phyloP scores from a whole-genome alignment of 2,113 vertebrate species.

The Acrocephalus arundinaceus region DNA sequence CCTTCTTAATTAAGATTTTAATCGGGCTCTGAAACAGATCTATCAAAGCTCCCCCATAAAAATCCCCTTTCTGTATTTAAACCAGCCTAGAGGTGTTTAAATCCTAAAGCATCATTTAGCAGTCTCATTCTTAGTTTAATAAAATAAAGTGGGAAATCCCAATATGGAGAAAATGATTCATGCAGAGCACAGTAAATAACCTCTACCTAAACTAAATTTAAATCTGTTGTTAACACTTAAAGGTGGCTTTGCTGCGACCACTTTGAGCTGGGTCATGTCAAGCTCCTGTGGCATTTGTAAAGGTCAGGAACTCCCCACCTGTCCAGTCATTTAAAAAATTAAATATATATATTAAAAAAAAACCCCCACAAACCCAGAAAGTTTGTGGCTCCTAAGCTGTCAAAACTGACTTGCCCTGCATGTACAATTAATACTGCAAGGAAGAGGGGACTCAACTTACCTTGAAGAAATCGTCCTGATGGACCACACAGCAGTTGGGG shows the following conservation, averaged over 20 bases:
- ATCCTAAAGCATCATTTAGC: neutral
- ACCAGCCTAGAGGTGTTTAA: neutral
- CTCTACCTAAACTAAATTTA: neutral
- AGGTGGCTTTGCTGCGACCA: neutral
- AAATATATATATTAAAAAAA: neutral
- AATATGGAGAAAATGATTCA: neutral
- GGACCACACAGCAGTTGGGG: conserved; percentile 93
- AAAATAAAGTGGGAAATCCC: neutral
- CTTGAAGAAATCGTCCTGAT: conserved; percentile 97
- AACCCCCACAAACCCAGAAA: neutral
- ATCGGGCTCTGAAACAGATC: neutral
- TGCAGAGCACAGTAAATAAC: neutral
- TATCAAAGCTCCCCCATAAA: neutral
- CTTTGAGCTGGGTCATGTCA: neutral
- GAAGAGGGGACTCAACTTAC: conserved; percentile 55
- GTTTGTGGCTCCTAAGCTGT: neutral
- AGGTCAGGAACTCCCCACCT: neutral
- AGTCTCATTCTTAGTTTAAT: neutral
- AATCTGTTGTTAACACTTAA: neutral
- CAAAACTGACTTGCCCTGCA: neutral
- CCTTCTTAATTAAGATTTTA: neutral
- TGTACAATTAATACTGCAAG: fast-evolving
- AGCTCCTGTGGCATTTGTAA: neutral
- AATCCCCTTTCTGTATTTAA: neutral
- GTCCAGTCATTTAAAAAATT: neutral